Evolutionary conservation across 2,888 invertebrate genomes (phyloP), one percentile per base, ranked within the genome.

Genomic region (Protula sp.): DNA sequence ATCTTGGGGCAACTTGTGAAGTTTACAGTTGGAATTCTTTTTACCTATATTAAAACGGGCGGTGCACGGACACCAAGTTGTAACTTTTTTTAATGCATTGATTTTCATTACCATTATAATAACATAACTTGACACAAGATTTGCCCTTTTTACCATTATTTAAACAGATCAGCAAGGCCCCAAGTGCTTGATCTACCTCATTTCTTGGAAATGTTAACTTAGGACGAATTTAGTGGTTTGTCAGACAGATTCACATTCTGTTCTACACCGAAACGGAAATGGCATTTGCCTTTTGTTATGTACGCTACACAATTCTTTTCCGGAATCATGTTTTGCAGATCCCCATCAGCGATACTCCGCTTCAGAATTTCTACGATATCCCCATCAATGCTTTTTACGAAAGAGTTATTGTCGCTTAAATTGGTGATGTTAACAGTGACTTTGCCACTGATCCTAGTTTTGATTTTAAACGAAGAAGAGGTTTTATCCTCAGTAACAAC

Each of bases 401-500:
- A 59, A 28, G 61, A 60, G 57, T 70, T 70, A 59, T 69, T 70
- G 50, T 70, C 68, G 5, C 56, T 48, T 24, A 56, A 30, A 54
- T 67, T 67, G 28, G 63, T 65, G 30, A 72, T 59, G 14, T 58
- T 55, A 30, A 69, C 66, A 22, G 59, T 28, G 2, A 67, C 62
- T 47, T 63, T 60, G 26, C 82, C 82, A 19, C 70, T 63, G 24
- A 78, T 67, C 26, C 67, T 66, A 14, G 81, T 79, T 19, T 61
- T 64, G 58, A 83, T 69, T 27, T 70, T 70, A 67, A 83, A 84
- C 24, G 69, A 73, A 28, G 81, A 81, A 14, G 67, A 69, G 63
- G 81, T 82, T 63, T 81, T 79, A 70, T 82, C 77, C 69, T 83
- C 83, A 54, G 78, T 78, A 47, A 83, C 79, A 1, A 82, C 76